Evolutionary conservation across 23 tunicate species (phyloP), one percentile per base, ranked within the genome.

Genomic region (Pegea sp.): DNA sequence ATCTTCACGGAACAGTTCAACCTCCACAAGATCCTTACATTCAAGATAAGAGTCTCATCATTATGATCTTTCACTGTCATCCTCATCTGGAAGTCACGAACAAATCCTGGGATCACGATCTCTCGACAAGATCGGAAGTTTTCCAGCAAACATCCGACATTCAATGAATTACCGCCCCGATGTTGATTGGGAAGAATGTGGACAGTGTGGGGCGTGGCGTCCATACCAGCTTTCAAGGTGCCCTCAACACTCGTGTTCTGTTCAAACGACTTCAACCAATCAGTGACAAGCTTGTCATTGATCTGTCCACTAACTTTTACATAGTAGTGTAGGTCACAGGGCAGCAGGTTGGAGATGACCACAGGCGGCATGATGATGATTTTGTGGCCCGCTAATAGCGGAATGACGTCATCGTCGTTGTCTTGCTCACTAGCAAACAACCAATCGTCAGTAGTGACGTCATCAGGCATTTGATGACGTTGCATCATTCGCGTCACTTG

Each of bases 281-380:
- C 16, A 38, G 16, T 8, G 16, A 38, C 46, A 8, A 38, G 11
- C 11, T 8, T 38, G 13, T 38, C 11, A 38, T 16, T 8, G 16
- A 38, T 16, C 13, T 38, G 11, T 16, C 13, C 13, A 32, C 34
- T 31, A 22, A 79, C 84, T 60, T 74, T 84, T 63, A 84, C 63
- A 27, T 63, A 72, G 46, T 84, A 84, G 19, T 58, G 73, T 23
- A 84, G 61, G 34, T 84, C 95, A 53, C 84, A 84, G 4, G 95
- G 95, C 23, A 84, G 76, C n/a, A 84, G 72, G 33, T 84, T 84
- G 29, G 95, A 73, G 32, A 84, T 70, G 53, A 72, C 75, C 29
- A 84, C 75, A 20, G 95, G 80, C 52, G 95, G 95, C 31, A 84
- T 68, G 22, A 84, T 74, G 58, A 68, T 54, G 49, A 84, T 74